Percentiles rank a stretch among this genome's conserved stretches.
phyloP scores from a whole-genome alignment of 2,888 invertebrate genomes.

The Leptodirus hochenwartii region DNA sequence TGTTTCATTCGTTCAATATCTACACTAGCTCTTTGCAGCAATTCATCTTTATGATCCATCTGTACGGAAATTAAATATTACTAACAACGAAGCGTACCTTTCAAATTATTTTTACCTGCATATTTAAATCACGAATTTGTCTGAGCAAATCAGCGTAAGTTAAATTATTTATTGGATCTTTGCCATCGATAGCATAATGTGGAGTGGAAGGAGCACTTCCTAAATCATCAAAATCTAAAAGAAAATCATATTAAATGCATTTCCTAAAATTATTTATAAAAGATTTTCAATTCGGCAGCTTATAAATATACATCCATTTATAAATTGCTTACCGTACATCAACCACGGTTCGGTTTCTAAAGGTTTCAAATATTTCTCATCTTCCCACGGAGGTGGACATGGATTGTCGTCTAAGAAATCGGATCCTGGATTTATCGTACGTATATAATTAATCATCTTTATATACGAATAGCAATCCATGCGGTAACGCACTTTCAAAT shows the following conservation, averaged over 20 bases:
- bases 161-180: conserved; percentile 26
- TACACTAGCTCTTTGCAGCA: conserved; percentile 39
- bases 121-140: conserved; percentile 24
- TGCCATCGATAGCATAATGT: conserved; percentile 27
- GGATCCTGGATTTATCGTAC: conserved; percentile 38
- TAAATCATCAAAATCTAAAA: conserved; percentile 32
- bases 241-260: conserved; percentile 6
- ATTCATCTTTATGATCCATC: conserved; percentile 37
- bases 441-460: conserved; percentile 65
- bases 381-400: conserved; percentile 57
- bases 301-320: neutral
- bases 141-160: conserved; percentile 25
- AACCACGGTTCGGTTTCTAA: conserved; percentile 64
- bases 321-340: conserved; percentile 45
- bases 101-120: conserved; percentile 18
- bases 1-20: conserved; percentile 41
- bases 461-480: conserved; percentile 73
- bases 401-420: conserved; percentile 31
- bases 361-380: conserved; percentile 63
- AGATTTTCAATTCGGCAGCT: conserved; percentile 3
- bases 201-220: conserved; percentile 28
- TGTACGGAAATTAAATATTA: conserved; percentile 25
- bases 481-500: conserved; percentile 45
- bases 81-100: neutral
- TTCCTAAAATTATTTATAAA: conserved; percentile 2